Conservation (phyloP, 2,113 vertebrate species). For the Dipodomys stephensi region DNA sequence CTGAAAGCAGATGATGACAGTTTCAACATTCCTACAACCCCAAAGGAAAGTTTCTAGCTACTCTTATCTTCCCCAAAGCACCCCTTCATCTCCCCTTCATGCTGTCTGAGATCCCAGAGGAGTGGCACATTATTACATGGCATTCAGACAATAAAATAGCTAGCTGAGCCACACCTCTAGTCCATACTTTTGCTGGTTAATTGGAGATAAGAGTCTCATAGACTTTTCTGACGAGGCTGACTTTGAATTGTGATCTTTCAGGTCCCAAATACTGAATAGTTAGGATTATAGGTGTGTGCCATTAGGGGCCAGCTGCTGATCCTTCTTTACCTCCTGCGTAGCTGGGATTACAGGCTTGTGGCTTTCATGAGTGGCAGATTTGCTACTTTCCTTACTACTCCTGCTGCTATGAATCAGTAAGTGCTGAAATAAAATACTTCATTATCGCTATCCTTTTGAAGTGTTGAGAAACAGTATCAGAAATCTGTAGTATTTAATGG, state of each 20-base stretch:
- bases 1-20: slow-evolving; percentile 38
- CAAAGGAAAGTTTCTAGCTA: not conserved
- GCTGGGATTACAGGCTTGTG: too few relatives aligned
- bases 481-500: not conserved
- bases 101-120: not conserved
- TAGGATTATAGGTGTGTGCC: too few relatives aligned
- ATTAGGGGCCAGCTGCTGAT: too few relatives aligned
- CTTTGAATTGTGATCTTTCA: too few relatives aligned
- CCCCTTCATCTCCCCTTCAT: slow-evolving; percentile 18
- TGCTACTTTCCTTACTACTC: not conserved
- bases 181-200: too few relatives aligned
- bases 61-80: slow-evolving; percentile 30
- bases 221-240: too few relatives aligned
- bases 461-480: not conserved
- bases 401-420: not conserved
- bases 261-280: too few relatives aligned
- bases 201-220: too few relatives aligned
- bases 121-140: not conserved
- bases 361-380: not conserved
- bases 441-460: not conserved
- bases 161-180: not conserved
- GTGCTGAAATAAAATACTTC: not conserved
- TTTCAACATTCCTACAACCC: slow-evolving; percentile 36
- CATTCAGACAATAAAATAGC: not conserved
- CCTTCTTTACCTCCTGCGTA: too few relatives aligned